phyloP scores from a whole-genome alignment of 2,797 vertebrate genomes.

The Poeciliopsis presidionis region DNA sequence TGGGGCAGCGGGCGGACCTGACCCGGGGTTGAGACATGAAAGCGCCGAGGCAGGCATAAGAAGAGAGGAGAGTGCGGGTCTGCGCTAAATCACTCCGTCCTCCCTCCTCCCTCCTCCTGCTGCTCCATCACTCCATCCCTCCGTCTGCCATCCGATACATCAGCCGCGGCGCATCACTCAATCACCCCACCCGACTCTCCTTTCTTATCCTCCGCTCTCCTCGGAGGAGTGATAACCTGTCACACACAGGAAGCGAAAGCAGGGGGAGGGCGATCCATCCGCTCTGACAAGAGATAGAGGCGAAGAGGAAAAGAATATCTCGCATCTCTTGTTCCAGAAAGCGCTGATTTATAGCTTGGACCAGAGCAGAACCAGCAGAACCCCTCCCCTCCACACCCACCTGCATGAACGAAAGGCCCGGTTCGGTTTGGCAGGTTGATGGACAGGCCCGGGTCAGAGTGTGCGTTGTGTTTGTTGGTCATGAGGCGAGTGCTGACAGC shows the following conservation, averaged over 20 bases:
- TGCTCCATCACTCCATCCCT: constrained; percentile 43
- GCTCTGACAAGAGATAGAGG: constrained; percentile 55
- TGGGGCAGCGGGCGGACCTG: constrained; percentile 79
- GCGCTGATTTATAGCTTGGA: constrained; percentile 67
- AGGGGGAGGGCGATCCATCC: constrained; percentile 65
- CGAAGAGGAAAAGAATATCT: constrained; percentile 74
- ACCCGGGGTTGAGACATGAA: constrained; percentile 81
- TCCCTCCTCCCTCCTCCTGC: constrained; percentile 14
- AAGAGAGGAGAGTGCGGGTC: constrained; percentile 63
- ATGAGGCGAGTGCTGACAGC: constrained; percentile 87
- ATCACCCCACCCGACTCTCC: constrained; percentile 48
- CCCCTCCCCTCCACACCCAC: constrained; percentile 2
- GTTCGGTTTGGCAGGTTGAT: constrained; percentile 67
- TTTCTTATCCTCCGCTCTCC: constrained; percentile 38
- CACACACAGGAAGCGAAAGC: constrained; percentile 78
- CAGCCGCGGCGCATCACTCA: constrained; percentile 68
- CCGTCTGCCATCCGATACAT: constrained; percentile 73
- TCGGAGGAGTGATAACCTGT: constrained; percentile 76
- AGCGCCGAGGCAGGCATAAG: constrained; percentile 69
- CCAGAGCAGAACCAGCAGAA: constrained; percentile 55
- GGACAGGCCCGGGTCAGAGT: constrained; percentile 82
- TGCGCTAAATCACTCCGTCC: constrained; percentile 79
- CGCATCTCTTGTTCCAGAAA: constrained; percentile 72
- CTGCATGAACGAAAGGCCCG: constrained; percentile 23
- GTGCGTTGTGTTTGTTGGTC: constrained; percentile 80